A percentile compares a stretch with the other conserved stretches of the same genome.
Conservation (phyloP, 2,888 invertebrate species). For the Limnephilus marmoratus region DNA sequence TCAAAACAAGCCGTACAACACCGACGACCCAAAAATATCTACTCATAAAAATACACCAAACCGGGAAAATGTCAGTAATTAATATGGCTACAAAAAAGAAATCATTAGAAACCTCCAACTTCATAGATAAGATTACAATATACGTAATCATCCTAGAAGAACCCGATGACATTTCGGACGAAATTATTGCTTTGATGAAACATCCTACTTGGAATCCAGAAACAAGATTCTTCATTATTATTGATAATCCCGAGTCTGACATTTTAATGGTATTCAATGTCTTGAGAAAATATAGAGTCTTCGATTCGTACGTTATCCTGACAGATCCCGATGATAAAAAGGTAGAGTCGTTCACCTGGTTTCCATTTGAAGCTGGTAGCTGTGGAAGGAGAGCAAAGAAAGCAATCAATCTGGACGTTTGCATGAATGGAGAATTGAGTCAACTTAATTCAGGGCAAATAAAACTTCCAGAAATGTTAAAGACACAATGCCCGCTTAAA, state of each 20-base stretch:
- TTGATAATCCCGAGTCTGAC: conserved; percentile 35
- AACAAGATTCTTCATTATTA: conserved; percentile 52
- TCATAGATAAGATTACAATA: conserved; percentile 6
- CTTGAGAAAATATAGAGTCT: conserved; percentile 41
- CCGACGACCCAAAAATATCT: conserved; percentile 33
- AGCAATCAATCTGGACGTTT: conserved; percentile 38
- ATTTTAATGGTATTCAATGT: conserved; percentile 46
- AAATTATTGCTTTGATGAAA: conserved; percentile 29
- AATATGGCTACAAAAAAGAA: neutral
- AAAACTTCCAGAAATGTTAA: conserved; percentile 33
- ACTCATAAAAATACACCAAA: conserved; percentile 33
- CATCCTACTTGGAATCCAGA: conserved; percentile 53
- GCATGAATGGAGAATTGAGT: neutral
- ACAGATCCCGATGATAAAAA: conserved; percentile 23
- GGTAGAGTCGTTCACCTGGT: conserved; percentile 55
- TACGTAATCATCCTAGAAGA: conserved; percentile 50
- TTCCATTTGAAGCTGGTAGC: conserved; percentile 40
- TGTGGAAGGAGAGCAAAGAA: conserved; percentile 51
- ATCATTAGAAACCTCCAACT: neutral
- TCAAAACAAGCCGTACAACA: conserved; percentile 48
- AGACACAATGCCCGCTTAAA: conserved; percentile 48
- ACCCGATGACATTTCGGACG: conserved; percentile 35
- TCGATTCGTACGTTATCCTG: conserved; percentile 49
- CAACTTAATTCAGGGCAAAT: conserved; percentile 6
- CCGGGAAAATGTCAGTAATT: neutral